phyloP scores from a whole-genome alignment of 2,888 invertebrate genomes.

The Dicyrtoma fusca region DNA sequence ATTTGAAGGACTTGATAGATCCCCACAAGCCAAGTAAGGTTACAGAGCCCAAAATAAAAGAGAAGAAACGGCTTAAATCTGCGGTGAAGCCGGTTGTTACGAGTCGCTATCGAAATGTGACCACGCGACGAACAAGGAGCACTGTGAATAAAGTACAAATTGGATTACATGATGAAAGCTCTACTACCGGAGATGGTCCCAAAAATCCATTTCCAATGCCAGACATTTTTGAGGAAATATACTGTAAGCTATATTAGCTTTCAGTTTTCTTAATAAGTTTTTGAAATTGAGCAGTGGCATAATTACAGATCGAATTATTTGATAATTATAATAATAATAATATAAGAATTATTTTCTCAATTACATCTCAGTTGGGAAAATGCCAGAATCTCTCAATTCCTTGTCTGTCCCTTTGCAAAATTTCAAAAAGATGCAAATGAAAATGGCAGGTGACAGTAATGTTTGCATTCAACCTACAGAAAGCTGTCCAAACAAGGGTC shows the following conservation, averaged over 20 bases:
- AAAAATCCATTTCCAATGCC: conserved; percentile 35
- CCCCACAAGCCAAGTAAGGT: neutral
- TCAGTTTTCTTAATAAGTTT: neutral
- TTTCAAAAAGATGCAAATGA: conserved; percentile 28
- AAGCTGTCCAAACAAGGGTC: too few species aligned
- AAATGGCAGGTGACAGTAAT: conserved; percentile 9
- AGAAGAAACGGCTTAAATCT: conserved; percentile 5
- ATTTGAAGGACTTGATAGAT: conserved; percentile 9
- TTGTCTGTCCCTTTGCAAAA: conserved; percentile 19
- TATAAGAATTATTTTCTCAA: too few species aligned
- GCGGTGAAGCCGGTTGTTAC: neutral
- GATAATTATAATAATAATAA: too few species aligned
- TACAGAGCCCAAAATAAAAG: neutral
- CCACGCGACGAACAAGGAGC: neutral
- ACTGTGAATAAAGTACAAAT: neutral
- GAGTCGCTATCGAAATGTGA: neutral
- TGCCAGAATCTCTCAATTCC: conserved; percentile 19
- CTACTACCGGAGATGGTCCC: neutral
- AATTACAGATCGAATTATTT: too few species aligned
- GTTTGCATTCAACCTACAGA: too few species aligned
- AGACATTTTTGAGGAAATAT: conserved; percentile 32
- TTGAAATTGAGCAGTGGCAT: neutral
- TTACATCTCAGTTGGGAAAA: conserved; percentile 25
- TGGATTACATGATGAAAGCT: neutral
- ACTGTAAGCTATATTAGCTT: conserved; percentile 31